Evolutionary conservation across 2,797 vertebrate genomes (phyloP).

Genomic region (Passerculus sandwichensis): DNA sequence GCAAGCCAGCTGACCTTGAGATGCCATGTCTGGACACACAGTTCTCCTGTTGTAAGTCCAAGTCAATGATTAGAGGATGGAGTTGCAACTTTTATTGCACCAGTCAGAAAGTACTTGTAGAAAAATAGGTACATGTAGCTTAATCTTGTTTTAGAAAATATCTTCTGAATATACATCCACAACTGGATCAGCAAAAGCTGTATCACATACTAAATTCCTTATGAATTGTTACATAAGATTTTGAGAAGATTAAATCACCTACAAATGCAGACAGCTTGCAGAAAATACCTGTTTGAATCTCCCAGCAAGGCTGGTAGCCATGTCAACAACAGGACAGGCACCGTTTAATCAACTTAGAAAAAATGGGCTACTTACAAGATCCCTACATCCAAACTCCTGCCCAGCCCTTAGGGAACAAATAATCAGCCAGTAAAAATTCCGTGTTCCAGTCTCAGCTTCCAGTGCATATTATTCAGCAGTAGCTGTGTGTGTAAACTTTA

Average conservation of each 20-base stretch:
- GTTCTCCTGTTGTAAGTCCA: neutral
- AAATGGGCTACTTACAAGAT: neutral
- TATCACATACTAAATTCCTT: neutral
- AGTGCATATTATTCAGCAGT: neutral
- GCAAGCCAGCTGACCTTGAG: neutral
- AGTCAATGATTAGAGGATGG: neutral
- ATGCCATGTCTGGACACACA: neutral
- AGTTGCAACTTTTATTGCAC: neutral
- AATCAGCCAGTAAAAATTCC: neutral
- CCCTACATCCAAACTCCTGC: neutral
- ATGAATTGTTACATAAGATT: neutral
- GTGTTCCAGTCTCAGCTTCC: neutral
- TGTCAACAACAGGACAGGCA: neutral
- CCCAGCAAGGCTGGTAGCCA: neutral
- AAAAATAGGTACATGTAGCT: neutral
- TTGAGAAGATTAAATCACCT: neutral
- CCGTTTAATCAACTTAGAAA: neutral
- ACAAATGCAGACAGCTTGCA: neutral
- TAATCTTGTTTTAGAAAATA: neutral
- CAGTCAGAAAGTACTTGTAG: neutral
- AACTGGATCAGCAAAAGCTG: neutral
- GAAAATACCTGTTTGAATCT: neutral
- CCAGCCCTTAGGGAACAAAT: neutral
- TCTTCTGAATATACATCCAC: neutral
- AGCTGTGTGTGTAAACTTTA: neutral